phyloP scores from a whole-genome alignment of 2,113 vertebrate genomes.

The Phaethornis superciliosus region DNA sequence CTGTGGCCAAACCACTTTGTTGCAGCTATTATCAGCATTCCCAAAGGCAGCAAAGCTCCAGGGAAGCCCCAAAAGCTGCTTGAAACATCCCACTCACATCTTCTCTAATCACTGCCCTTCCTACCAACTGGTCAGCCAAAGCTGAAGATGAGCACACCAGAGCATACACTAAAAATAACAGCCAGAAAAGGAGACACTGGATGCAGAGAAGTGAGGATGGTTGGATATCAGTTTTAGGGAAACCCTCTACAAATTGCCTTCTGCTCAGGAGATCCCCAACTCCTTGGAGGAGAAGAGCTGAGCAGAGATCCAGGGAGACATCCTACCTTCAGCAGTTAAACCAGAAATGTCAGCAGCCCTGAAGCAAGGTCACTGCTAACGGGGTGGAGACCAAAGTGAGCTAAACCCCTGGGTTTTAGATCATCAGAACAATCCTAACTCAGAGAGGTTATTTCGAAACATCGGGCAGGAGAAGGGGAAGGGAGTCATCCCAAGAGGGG shows the following conservation, averaged over 20 bases:
- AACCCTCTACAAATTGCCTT: neutral
- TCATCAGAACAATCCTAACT: neutral
- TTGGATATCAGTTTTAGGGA: neutral
- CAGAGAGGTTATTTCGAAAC: neutral
- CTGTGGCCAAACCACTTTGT: neutral
- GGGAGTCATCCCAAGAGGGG: neutral
- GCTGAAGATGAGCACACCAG: neutral
- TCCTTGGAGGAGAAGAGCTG: neutral
- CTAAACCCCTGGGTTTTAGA: neutral
- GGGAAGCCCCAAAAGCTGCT: neutral
- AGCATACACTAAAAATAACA: accelerated
- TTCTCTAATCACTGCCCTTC: neutral
- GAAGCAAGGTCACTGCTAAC: neutral
- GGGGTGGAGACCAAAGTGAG: neutral
- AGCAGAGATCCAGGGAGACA: neutral
- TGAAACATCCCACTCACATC: neutral
- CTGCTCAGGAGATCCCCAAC: neutral
- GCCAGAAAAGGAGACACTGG: neutral
- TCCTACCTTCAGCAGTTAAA: neutral
- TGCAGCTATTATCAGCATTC: neutral
- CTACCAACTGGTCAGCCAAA: neutral
- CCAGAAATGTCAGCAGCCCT: neutral
- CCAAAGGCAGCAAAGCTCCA: neutral
- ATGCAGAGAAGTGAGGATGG: neutral
- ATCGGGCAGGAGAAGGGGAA: neutral